Evolutionary conservation across 2,797 vertebrate genomes (phyloP).

Genomic region (Caiman crocodilus): DNA sequence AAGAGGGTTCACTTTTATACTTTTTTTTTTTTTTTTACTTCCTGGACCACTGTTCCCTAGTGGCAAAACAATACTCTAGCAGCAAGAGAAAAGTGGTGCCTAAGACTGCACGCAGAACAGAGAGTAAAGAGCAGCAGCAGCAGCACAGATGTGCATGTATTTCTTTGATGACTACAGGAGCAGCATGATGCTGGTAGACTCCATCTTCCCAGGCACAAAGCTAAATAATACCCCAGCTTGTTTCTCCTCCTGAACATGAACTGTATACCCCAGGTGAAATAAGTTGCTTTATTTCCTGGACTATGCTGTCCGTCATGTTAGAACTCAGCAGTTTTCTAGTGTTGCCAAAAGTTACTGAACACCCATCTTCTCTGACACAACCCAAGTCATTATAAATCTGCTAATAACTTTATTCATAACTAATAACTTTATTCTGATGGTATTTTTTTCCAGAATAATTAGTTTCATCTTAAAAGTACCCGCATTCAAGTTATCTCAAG

Average conservation of each 20-base stretch:
- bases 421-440: background rate
- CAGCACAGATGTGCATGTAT: background rate
- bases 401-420: background rate
- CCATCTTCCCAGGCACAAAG: background rate
- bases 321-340: background rate
- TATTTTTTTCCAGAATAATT: background rate
- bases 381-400: background rate
- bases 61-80: fast-evolving
- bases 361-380: background rate
- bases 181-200: background rate
- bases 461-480: constrained; percentile 19
- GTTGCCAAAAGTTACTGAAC: background rate
- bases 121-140: background rate
- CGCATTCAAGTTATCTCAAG: constrained; percentile 35
- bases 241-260: background rate
- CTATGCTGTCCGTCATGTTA: background rate
- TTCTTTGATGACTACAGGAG: background rate
- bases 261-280: background rate
- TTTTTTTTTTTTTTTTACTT: background rate
- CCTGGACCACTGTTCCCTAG: background rate
- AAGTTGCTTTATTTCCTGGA: background rate
- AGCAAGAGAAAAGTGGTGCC: background rate
- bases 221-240: background rate
- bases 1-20: background rate
- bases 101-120: background rate